Percentiles rank a stretch among this genome's conserved stretches.
These are phyloP conservation scores for Schrankia costaestrigalis DNA, from an alignment of 2,888 invertebrate species.

Conservation along the genomic window DNA sequence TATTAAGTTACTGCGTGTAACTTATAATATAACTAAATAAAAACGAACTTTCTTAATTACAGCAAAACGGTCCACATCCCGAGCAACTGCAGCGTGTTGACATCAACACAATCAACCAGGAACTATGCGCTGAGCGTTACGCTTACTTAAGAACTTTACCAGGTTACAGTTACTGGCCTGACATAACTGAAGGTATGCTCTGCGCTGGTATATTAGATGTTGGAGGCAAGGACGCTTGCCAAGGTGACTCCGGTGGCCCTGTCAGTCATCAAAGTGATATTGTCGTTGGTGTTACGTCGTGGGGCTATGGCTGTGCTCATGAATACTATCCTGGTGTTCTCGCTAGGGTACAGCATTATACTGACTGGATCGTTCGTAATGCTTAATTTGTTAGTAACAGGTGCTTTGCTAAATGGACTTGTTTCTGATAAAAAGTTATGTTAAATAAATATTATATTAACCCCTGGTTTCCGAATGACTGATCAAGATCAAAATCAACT, in stretches of 20 bases:
- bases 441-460: too few species aligned
- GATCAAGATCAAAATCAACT: too few species aligned
- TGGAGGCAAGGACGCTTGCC: conserved; percentile 57
- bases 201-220: conserved; percentile 44
- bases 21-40: too few species aligned
- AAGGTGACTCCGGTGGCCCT: conserved; percentile 79
- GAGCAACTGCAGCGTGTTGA: conserved; percentile 26
- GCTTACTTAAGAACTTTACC: conserved; percentile 27
- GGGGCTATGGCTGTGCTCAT: conserved; percentile 37
- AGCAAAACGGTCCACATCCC: conserved; percentile 1
- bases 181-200: conserved; percentile 35
- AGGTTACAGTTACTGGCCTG: conserved; percentile 25
- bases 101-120: conserved; percentile 40
- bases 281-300: conserved; percentile 45
- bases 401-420: too few species aligned
- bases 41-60: too few species aligned
- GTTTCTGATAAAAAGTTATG: too few species aligned
- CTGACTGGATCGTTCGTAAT: conserved; percentile 43
- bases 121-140: conserved; percentile 42
- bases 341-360: conserved; percentile 35
- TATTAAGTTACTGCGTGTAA: too few species aligned
- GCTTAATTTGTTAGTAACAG: too few species aligned
- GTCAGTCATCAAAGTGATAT: conserved; percentile 41
- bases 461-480: too few species aligned
- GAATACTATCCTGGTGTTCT: conserved; percentile 42